Conservation (phyloP, 2,113 vertebrate genomes). For the Protomyctophum bolini region DNA sequence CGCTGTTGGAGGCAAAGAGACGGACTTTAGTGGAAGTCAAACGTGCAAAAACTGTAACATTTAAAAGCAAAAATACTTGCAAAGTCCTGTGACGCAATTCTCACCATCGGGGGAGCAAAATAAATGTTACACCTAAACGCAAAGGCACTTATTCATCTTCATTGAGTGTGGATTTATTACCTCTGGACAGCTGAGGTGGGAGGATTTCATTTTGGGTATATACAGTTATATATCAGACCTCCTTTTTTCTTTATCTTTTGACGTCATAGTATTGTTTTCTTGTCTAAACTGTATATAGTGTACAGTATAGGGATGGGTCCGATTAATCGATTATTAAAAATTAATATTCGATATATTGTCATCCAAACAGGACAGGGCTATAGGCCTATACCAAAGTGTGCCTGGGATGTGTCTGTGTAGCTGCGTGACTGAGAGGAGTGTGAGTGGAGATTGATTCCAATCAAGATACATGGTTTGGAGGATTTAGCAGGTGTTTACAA, state of each 20-base stretch:
- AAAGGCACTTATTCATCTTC: constrained; percentile 33
- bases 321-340: too few species aligned
- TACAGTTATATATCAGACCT: constrained; percentile 33
- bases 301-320: too few species aligned
- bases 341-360: too few species aligned
- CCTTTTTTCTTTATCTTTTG: constrained; percentile 3
- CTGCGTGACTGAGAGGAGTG: too few species aligned
- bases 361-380: too few species aligned
- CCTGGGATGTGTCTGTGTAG: too few species aligned
- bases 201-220: constrained; percentile 47
- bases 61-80: background rate
- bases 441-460: too few species aligned
- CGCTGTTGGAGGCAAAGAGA: constrained; percentile 25
- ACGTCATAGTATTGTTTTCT: constrained; percentile 36
- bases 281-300: constrained; percentile 32
- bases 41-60: background rate
- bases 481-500: too few species aligned
- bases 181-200: constrained; percentile 59
- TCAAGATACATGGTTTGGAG: too few species aligned
- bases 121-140: constrained; percentile 33
- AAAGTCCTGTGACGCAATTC: constrained; percentile 26
- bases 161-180: constrained; percentile 53
- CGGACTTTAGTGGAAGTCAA: background rate
- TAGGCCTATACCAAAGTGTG: too few species aligned
- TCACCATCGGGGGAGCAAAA: constrained; percentile 14